A percentile compares a stretch with the other conserved stretches of the same genome.
Evolutionary conservation across 2,113 vertebrate genomes (phyloP).

Genomic region (Columba livia): DNA sequence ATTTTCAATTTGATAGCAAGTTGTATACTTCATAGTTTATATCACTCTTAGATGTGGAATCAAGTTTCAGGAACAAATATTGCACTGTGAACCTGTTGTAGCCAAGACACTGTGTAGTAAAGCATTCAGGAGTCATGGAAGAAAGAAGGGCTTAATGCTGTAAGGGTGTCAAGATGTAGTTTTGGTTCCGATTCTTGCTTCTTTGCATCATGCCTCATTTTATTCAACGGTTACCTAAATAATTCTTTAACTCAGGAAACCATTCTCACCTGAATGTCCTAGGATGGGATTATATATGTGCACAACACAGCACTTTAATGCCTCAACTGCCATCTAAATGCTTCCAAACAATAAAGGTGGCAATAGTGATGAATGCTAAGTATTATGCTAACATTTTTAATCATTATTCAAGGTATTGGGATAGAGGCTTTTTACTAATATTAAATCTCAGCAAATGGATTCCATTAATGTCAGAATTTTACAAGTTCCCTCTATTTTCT

Average conservation of each 20-base stretch:
- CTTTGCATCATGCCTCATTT: neutral
- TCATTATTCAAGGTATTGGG: neutral
- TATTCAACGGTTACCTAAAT: neutral
- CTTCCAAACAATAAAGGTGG: neutral
- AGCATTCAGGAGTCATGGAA: neutral
- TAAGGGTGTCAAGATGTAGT: accelerated
- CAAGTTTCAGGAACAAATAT: neutral
- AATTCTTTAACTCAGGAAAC: neutral
- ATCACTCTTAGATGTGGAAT: neutral
- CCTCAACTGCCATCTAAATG: neutral
- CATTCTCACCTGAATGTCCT: neutral
- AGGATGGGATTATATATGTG: neutral
- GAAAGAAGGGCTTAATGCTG: neutral
- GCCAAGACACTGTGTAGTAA: neutral
- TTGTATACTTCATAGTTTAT: no score
- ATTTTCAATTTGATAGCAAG: neutral
- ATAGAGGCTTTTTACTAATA: neutral
- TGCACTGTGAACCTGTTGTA: neutral
- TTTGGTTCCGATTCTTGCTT: neutral
- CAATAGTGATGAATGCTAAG: neutral
- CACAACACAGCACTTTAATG: neutral
- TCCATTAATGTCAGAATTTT: neutral
- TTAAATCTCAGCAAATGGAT: neutral
- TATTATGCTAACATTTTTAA: neutral
- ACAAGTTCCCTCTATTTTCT: neutral